These are phyloP conservation scores for Porites divaricata DNA, from an alignment of 92 coral and sea anemone genomes.

Conservation along the genomic window DNA sequence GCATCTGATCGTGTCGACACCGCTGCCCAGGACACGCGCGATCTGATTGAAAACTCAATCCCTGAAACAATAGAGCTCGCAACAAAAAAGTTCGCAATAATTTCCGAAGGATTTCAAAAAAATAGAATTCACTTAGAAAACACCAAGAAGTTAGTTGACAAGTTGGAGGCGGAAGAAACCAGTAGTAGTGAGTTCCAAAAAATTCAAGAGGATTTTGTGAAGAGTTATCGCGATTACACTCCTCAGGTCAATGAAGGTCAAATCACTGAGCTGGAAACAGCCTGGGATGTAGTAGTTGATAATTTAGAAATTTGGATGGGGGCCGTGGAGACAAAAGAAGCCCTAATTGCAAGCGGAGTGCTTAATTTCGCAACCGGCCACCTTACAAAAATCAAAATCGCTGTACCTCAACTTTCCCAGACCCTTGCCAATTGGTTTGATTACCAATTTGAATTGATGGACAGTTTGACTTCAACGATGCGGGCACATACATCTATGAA, in stretches of 20 bases:
- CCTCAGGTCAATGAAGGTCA: conserved; percentile 50
- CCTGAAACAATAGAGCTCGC: conserved; percentile 33
- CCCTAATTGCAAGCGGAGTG: conserved; percentile 34
- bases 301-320: conserved; percentile 43
- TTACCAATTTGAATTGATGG: conserved; percentile 63
- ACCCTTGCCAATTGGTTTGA: conserved; percentile 55
- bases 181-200: conserved; percentile 42
- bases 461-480: conserved; percentile 51
- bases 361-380: conserved; percentile 35
- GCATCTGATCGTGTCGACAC: conserved; percentile 49
- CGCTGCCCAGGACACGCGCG: conserved; percentile 41
- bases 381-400: conserved; percentile 56
- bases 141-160: conserved; percentile 39
- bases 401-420: conserved; percentile 59
- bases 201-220: conserved; percentile 37
- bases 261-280: conserved; percentile 62
- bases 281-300: conserved; percentile 53
- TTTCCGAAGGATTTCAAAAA: conserved; percentile 26
- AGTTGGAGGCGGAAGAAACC: conserved; percentile 44
- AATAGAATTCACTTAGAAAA: conserved; percentile 47
- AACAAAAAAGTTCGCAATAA: conserved; percentile 13
- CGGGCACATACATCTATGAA: conserved; percentile 59
- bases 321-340: conserved; percentile 50
- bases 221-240: conserved; percentile 61
- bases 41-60: conserved; percentile 46